Evolutionary conservation across 2,888 invertebrate genomes (phyloP), one percentile per base, ranked within the genome.

Genomic region (Mycalesis mineus): DNA sequence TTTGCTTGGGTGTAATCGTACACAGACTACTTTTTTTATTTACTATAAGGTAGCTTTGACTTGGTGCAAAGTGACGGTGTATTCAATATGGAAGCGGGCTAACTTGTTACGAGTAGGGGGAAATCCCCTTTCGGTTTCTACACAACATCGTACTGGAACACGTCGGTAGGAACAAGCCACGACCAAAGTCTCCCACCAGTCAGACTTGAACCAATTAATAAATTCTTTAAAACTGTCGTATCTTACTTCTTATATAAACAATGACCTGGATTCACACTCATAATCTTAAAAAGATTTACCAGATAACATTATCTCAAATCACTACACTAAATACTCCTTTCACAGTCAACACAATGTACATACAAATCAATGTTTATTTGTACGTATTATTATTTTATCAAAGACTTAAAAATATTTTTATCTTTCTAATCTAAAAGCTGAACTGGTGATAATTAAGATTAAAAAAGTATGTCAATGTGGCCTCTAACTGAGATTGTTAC

Each of bases 251-350:
- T 13, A 29, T n/a, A 42, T 45, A 45, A 45, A 6, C 31, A 29
- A 14, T 47, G 47, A 47, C 47, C 47, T 47, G 47, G 15, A 44
- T 33, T 17, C 31, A 33, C 6, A 45, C 31, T 2, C 9, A 14
- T 45, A 28, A 5, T 14, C 31, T 29, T 2, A 14, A 9, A 6
- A 6, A 47, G 14, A 14, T 47, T 8, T 14, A 3, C 9, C 2
- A 14, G 45, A 45, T 45, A 29, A n/a, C 13, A 41, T 45, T 45
- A 45, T 45, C 45, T 29, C 1, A 45, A 45, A 45, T 45, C 45
- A 45, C 45, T 45, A 28, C 45, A 22, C 22, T 22, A 36, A 36
- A 36, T 36, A 1, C 9, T 11, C 36, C 4, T 9, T 33, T 3
- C 7, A 33, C 33, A 33, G 2, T 9, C 29, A 29, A 33, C 33